Conservation (phyloP, 2,797 vertebrate species). For the Chrysocyon brachyurus region DNA sequence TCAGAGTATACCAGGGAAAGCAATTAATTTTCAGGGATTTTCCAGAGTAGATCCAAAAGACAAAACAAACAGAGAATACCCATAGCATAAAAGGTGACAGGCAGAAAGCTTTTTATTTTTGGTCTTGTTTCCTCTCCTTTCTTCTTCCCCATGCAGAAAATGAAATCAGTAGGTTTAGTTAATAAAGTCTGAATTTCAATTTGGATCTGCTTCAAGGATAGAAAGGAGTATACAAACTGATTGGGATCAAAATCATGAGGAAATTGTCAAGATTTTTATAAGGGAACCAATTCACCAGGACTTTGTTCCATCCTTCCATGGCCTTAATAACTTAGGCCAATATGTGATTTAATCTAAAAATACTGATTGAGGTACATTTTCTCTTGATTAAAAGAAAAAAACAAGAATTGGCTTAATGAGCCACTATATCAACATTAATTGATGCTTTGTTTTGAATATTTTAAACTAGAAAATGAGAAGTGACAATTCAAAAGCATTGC, state of each 20-base stretch:
- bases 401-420: background rate
- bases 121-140: background rate
- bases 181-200: background rate
- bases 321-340: background rate
- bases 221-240: background rate
- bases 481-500: background rate
- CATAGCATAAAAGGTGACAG: background rate
- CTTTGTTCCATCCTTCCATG: background rate
- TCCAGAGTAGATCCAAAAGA: background rate
- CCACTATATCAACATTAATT: background rate
- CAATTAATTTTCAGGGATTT: background rate
- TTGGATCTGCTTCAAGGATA: background rate
- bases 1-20: background rate
- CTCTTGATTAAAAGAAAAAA: slow-evolving; percentile 5
- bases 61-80: background rate
- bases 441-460: background rate
- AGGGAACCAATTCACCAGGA: background rate
- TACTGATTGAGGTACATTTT: background rate
- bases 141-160: background rate
- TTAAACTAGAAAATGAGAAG: slow-evolving; percentile 21
- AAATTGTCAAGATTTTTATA: background rate
- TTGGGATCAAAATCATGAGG: background rate
- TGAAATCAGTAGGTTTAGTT: background rate
- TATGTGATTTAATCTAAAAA: background rate
- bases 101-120: background rate